Evolutionary conservation across 2,113 vertebrate genomes (phyloP).

Genomic region (Cromileptes altivelis): DNA sequence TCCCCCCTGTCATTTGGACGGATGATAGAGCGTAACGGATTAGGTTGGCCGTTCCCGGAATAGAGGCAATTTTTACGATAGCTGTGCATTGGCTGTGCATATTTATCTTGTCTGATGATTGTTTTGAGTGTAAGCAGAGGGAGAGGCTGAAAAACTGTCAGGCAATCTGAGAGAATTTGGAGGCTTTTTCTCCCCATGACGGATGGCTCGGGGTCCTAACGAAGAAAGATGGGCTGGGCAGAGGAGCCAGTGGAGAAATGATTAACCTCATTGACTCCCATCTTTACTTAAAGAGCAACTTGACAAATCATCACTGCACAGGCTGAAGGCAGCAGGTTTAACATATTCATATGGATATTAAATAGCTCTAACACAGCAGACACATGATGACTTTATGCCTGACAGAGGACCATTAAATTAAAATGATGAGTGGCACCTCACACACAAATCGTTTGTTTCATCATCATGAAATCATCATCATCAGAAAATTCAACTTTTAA

Average conservation of each 20-base stretch:
- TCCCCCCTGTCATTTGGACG: conserved; percentile 59
- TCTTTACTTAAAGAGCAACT: conserved; percentile 69
- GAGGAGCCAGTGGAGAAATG: conserved; percentile 60
- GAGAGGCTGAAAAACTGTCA: conserved; percentile 66
- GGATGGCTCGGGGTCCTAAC: conserved; percentile 54
- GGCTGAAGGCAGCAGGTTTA: conserved; percentile 31
- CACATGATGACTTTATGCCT: neutral
- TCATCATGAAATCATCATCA: too few relatives aligned
- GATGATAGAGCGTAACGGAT: conserved; percentile 68
- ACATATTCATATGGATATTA: conserved; percentile 55
- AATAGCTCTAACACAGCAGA: conserved; percentile 38
- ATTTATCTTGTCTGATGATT: conserved; percentile 75
- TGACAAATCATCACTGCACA: conserved; percentile 78
- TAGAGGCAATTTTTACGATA: conserved; percentile 58
- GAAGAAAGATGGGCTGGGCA: conserved; percentile 55
- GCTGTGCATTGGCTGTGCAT: conserved; percentile 47
- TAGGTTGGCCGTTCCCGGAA: conserved; percentile 73
- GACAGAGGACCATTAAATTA: neutral
- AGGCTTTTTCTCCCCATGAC: conserved; percentile 51
- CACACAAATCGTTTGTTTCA: neutral
- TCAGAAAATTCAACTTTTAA: neutral
- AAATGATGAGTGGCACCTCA: neutral
- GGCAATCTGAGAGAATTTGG: conserved; percentile 51
- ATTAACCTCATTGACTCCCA: conserved; percentile 72
- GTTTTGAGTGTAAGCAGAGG: conserved; percentile 63